Evolutionary conservation across 2,888 invertebrate species (phyloP).

Genomic region (Philhelius pedissequus): DNA sequence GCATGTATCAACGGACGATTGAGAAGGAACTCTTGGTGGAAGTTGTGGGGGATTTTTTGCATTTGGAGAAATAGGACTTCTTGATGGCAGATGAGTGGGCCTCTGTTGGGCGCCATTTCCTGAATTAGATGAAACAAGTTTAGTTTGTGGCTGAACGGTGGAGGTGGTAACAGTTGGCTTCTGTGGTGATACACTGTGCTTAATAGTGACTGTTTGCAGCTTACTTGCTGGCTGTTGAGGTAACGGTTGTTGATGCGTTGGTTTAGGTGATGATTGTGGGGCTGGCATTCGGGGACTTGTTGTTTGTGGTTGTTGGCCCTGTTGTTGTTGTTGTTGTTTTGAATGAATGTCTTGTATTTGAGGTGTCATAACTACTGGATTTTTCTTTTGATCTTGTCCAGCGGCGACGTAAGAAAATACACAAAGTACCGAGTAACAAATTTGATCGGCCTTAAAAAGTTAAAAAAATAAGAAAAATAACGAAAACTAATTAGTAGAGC

Average conservation of each 20-base stretch:
- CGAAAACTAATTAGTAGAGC: not conserved
- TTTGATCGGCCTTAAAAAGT: slow-evolving; percentile 93
- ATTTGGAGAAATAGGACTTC: slow-evolving; percentile 61
- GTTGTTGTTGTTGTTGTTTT: slow-evolving; percentile 74
- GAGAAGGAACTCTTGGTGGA: slow-evolving; percentile 77
- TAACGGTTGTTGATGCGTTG: slow-evolving; percentile 68
- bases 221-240: slow-evolving; percentile 71
- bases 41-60: slow-evolving; percentile 73
- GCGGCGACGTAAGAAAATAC: slow-evolving; percentile 99
- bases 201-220: slow-evolving; percentile 74
- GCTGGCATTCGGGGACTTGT: slow-evolving; percentile 53
- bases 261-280: slow-evolving; percentile 58
- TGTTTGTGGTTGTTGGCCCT: slow-evolving; percentile 68
- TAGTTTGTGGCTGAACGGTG: slow-evolving; percentile 75
- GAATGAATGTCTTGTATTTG: slow-evolving; percentile 78
- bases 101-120: slow-evolving; percentile 62
- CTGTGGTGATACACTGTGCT: slow-evolving; percentile 77
- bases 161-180: slow-evolving; percentile 77
- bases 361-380: slow-evolving; percentile 76
- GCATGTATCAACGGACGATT: slow-evolving; percentile 74
- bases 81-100: slow-evolving; percentile 65
- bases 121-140: slow-evolving; percentile 27
- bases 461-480: not conserved
- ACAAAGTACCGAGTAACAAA: slow-evolving; percentile 99
- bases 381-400: slow-evolving; percentile 87